Evolutionary conservation across 2,888 invertebrate species (phyloP).

Genomic region (Ochropleura plecta): DNA sequence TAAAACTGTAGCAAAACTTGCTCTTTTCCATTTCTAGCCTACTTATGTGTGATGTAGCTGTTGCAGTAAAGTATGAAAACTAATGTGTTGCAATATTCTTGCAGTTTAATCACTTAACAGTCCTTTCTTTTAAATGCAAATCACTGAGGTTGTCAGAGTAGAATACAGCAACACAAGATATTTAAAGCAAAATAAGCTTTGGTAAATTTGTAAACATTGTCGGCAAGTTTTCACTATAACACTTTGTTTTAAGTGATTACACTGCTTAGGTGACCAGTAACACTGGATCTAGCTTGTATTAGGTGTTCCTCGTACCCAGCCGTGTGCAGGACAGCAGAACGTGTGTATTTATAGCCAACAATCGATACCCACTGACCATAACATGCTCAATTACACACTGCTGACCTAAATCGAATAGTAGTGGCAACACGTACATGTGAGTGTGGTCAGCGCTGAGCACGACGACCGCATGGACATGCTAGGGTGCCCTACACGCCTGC

Average conservation of each 20-base stretch:
- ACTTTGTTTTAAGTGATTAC: not conserved
- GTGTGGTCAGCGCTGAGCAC: slow-evolving; percentile 21
- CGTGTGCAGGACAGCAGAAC: slow-evolving; percentile 82
- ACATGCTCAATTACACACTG: slow-evolving; percentile 46
- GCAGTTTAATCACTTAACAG: not conserved
- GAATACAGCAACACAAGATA: not conserved
- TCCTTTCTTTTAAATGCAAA: not conserved
- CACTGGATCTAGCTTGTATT: not conserved
- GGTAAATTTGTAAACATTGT: not conserved
- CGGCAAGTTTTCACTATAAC: not conserved
- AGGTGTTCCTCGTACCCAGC: slow-evolving; percentile 58
- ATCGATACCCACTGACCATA: slow-evolving; percentile 67
- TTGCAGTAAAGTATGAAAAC: not conserved
- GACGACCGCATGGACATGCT: slow-evolving; percentile 50
- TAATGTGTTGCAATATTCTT: not conserved
- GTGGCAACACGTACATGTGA: slow-evolving; percentile 42
- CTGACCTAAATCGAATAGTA: slow-evolving; percentile 50
- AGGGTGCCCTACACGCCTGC: slow-evolving; percentile 16
- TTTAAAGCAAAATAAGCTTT: not conserved
- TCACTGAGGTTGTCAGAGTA: not conserved
- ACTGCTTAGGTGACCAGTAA: not conserved
- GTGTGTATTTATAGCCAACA: slow-evolving; percentile 68
- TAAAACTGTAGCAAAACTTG: not conserved
- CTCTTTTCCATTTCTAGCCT: not conserved
- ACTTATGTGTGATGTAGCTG: not conserved